A percentile compares a stretch with the other conserved stretches of the same genome.
phyloP scores from a whole-genome alignment of 2,797 vertebrate species.

The Sphenodon punctatus region DNA sequence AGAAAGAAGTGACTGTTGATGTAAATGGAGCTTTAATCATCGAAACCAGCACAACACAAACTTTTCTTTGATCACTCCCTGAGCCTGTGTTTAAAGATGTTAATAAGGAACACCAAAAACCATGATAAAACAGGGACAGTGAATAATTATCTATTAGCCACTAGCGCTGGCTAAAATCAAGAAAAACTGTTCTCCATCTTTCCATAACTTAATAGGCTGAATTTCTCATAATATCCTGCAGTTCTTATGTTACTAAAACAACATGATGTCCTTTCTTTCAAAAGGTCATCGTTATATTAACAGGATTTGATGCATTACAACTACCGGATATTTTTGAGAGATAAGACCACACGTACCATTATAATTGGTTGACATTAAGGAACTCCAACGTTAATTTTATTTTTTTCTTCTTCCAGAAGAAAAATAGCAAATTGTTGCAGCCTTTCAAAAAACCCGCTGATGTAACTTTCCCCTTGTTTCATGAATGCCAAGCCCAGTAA shows the following conservation, averaged over 20 bases:
- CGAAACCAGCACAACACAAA: too few species aligned
- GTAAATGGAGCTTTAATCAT: too few species aligned
- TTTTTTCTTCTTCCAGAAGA: slow-evolving; percentile 24
- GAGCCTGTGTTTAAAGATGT: not conserved
- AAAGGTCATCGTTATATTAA: slow-evolving; percentile 63
- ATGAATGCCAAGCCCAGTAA: slow-evolving; percentile 41
- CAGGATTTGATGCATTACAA: slow-evolving; percentile 33
- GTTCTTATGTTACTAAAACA: slow-evolving; percentile 34
- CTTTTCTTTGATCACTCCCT: not conserved
- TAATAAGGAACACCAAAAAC: not conserved
- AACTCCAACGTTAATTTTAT: slow-evolving; percentile 28
- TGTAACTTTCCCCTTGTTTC: slow-evolving; percentile 5
- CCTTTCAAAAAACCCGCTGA: slow-evolving; percentile 47
- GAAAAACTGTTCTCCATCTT: too few species aligned
- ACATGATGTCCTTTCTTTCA: slow-evolving; percentile 47
- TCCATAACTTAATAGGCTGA: slow-evolving; percentile 11
- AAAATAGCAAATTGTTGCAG: slow-evolving; percentile 41
- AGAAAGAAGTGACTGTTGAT: not conserved
- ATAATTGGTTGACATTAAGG: slow-evolving; percentile 45
- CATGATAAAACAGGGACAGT: not conserved
- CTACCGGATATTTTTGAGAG: slow-evolving; percentile 11
- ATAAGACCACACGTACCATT: slow-evolving; percentile 35
- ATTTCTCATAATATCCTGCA: slow-evolving; percentile 25
- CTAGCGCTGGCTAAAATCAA: not conserved
- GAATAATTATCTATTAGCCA: not conserved